A percentile compares a stretch with the other conserved stretches of the same genome.
phyloP scores from a whole-genome alignment of 2,113 vertebrate genomes.

The Rynchops niger region DNA sequence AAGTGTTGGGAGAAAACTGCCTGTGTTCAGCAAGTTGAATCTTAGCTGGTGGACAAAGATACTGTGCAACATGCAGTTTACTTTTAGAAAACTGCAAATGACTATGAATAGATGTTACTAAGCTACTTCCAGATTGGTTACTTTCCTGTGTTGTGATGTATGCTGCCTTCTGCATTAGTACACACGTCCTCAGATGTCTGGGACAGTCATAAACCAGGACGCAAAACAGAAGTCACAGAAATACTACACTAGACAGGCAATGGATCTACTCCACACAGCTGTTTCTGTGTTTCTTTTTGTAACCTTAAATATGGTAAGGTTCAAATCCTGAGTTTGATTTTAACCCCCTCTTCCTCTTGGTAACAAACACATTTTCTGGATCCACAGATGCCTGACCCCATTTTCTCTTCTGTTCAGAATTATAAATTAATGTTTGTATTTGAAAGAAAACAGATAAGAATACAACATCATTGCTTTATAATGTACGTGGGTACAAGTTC shows the following conservation, averaged over 20 bases:
- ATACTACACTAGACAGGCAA: background rate
- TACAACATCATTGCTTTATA: background rate
- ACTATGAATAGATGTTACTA: background rate
- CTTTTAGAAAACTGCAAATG: background rate
- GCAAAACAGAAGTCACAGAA: background rate
- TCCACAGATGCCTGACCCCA: background rate
- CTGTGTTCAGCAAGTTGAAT: background rate
- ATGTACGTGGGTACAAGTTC: background rate
- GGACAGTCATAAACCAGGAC: background rate
- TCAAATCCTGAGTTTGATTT: background rate
- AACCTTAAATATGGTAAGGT: background rate
- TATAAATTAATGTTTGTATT: background rate
- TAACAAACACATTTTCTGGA: background rate
- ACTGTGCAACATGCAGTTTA: background rate
- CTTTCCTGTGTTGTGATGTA: background rate
- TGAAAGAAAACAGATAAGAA: background rate
- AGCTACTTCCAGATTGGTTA: background rate
- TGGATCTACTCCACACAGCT: background rate
- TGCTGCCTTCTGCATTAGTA: background rate
- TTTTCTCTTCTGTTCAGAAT: background rate
- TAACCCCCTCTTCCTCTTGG: background rate
- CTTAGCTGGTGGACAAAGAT: background rate
- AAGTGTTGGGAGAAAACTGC: background rate
- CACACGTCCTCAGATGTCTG: background rate
- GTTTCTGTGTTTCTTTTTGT: background rate